Base-by-base conservation (phyloP, 2,797 vertebrate genomes). In the Clarias laeviceps region DNA sequence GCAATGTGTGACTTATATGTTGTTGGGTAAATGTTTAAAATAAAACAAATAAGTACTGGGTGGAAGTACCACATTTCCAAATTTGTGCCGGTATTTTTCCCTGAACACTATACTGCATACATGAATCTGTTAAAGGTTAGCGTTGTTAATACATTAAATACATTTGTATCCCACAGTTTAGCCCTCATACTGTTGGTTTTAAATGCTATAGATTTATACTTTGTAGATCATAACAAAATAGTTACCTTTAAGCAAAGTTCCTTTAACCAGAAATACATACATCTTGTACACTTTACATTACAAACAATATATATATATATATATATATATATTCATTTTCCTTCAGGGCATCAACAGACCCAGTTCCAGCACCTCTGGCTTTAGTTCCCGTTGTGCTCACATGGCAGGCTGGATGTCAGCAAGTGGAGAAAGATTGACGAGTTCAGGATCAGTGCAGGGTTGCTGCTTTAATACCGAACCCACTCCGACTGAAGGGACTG, bases 401-500 rank as follows among this genome's bases (percentile, higher is more conserved):
- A 20, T 15, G 61, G 85, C 81, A 79, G 73, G 65, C 40, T 40
- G 40, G 83, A 73, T 45, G 56, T 79, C 83, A 81, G 56, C 32
- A 1, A 32, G 32, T 27, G 54, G 37, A 54, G 78, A 54, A 74
- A 45, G 61, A 65, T 2, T 4, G 50, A 27, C 15, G n/a, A 73
- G 27, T 45, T 73, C 88, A 87, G 90, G 86, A 87, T 96, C 94
- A 94, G 88, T 86, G 91, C 84, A 90, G 90, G 37, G 91, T 82
- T 84, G 94, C 90, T 68, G 93, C 93, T 94, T 96, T 97, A 97
- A 95, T 96, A 97, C 91, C 95, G 96, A 95, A 96, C 92, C 94
- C 92, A 95, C 85, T 98, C 96, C 90, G 97, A 96, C 91, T 96
- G 97, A 96, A 98, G 97, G 94, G 97, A 98, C 97, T 99, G 96